phyloP scores from a whole-genome alignment of 2,888 invertebrate genomes.

The Drosophila multiciliata region DNA sequence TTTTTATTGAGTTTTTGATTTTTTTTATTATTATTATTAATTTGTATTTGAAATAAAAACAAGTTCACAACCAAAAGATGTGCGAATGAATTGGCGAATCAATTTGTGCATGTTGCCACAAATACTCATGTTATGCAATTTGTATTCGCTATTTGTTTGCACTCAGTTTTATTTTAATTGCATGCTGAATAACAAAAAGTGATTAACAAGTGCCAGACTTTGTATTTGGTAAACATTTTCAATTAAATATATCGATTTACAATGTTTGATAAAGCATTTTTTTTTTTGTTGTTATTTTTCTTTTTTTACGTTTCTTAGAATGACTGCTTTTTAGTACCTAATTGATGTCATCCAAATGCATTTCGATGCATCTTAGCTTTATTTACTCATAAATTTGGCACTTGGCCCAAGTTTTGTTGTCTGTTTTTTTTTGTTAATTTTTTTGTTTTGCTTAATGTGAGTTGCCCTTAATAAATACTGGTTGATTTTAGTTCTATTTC shows the following conservation, averaged over 20 bases:
- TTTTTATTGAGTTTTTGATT: slow-evolving; percentile 45
- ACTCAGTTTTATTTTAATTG: slow-evolving; percentile 58
- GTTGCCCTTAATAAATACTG: slow-evolving; percentile 9
- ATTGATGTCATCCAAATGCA: slow-evolving; percentile 30
- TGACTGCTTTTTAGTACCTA: slow-evolving; percentile 11
- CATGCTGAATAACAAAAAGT: slow-evolving; percentile 69
- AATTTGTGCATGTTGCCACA: slow-evolving; percentile 63
- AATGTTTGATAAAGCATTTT: slow-evolving; percentile 48
- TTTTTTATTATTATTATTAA: slow-evolving; percentile 35
- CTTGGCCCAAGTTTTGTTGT: slow-evolving; percentile 18
- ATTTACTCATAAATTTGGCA: slow-evolving; percentile 23
- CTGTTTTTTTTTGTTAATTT: background rate
- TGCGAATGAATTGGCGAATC: slow-evolving; percentile 75
- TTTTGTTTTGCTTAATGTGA: slow-evolving; percentile 3
- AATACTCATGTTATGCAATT: slow-evolving; percentile 26
- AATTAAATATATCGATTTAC: slow-evolving; percentile 55
- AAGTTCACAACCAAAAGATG: slow-evolving; percentile 72
- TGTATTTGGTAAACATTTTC: slow-evolving; percentile 42
- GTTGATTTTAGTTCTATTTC: slow-evolving; percentile 40
- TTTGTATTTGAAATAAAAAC: slow-evolving; percentile 53
- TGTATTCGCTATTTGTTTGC: slow-evolving; percentile 39
- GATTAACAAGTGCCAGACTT: slow-evolving; percentile 59
- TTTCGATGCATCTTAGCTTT: slow-evolving; percentile 13
- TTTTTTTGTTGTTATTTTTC: slow-evolving; percentile 6
- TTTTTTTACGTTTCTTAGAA: background rate